Evolutionary conservation across 2,797 vertebrate species (phyloP), one percentile per base, ranked within the genome.

Genomic region (Protosalanx chinensis): DNA sequence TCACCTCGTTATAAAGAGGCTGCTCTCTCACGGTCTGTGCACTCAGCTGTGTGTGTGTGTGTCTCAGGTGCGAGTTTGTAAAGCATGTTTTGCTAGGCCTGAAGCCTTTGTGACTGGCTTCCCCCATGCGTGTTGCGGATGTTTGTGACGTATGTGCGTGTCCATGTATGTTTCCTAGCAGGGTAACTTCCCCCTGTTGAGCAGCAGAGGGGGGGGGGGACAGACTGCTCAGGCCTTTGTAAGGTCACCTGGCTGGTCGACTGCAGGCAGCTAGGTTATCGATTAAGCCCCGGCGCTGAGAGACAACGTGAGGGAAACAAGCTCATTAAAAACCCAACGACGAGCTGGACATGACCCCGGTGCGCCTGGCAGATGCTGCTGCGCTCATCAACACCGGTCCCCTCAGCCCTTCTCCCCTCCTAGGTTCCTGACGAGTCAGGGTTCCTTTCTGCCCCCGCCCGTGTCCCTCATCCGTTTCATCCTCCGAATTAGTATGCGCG

Each of bases 1-100:
- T 74, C 4, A 16, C 75, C 69, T 75, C 70, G 58, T 71, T 81
- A 41, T 10, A 64, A 88, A 89, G 85, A 80, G 83, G 86, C 87
- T 86, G 76, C 82, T 62, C 10, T 62, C 12, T 6, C 27, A 23
- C 15, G 71, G 68, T 71, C 75, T 80, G 76, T 74, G 74, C 67
- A 3, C 67, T 84, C 80, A 82, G 64, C 70, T 73, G 74, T 78
- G 79, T 75, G 72, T 64, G n/a, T n/a, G 66, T 82, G 27, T 23
- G n/a, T 66, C 33, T 23, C 8, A 10, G 20, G 20, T 7, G 41
- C 3, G 41, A 10, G 61, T 32, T 27, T 6, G 18, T n/a, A 6
- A 5, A n/a, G 4, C 51, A 16, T 16, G 10, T 16, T 16, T 56
- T 5, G 2, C 15, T n/a, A 16, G 51, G 51, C 51, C 51, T 56